Base-by-base conservation (phyloP, 2,888 invertebrate species). In the Dinocampus coccinellae region DNA sequence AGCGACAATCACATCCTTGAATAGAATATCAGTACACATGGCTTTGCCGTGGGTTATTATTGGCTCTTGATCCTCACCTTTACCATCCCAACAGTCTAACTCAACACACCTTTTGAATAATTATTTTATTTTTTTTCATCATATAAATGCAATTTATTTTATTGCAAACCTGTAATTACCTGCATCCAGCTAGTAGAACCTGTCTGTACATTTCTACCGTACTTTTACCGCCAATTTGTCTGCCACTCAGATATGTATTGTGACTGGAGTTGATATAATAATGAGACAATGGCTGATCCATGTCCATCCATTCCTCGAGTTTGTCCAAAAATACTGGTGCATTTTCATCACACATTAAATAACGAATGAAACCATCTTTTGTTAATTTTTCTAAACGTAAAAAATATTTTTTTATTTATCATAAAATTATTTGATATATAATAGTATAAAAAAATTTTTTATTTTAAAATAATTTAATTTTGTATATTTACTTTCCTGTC, bases 11-110 rank as follows among this genome's bases (percentile, higher is more conserved):
- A 92, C 92, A 83, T 93, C 93, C 89, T 89, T 86, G 76, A 85
- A 85, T 0, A 91, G 84, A 75, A 93, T 92, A 80, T 93, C 93
- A 16, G 92, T 92, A 82, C 93, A 93, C 92, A 93, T 93, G 29
- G 93, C 93, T 84, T 92, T 93, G 20, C 93, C 93, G 83, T 93
- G 93, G 47, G 93, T 93, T 77, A 93, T 92, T 77, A 93, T 93
- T 2, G 93, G 93, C 79, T 93, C 93, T 78, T 92, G 92, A 77
- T 92, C 91, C 80, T 91, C 90, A 52, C 89, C 90, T 78, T 91
- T 90, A 0, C 92, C 93, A 82, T 93, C 92, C 92, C 92, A 93
- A 78, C 92, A 92, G 84, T 93, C 93, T 75, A 93, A 86, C 82
- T 93, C 93, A 26, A 93, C 90, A 85, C 92, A 93, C 75, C 93